These are phyloP conservation scores for Sebastiscus albofasciatus DNA, from an alignment of 2,797 vertebrate genomes.

Conservation along the genomic window DNA sequence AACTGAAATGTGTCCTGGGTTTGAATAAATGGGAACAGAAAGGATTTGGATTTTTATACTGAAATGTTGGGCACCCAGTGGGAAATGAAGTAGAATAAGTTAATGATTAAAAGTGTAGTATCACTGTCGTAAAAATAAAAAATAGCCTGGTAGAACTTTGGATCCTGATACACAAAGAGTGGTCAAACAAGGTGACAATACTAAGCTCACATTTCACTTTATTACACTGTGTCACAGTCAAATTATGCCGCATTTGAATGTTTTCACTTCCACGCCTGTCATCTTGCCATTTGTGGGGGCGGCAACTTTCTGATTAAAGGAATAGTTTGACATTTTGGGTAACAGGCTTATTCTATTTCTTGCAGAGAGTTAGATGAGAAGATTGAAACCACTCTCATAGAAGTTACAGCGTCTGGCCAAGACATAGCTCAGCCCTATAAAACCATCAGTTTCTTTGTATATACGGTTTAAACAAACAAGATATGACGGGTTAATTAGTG, in stretches of 20 bases:
- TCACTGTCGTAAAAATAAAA: constrained; percentile 36
- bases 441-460: too few species aligned
- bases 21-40: background rate
- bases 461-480: too few species aligned
- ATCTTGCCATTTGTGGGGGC: background rate
- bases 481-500: too few species aligned
- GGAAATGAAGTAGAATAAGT: constrained; percentile 1
- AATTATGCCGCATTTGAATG: background rate
- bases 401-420: background rate
- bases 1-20: background rate
- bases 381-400: background rate
- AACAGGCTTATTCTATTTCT: background rate
- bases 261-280: background rate
- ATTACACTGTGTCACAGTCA: background rate
- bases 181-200: constrained; percentile 23
- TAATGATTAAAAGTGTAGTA: constrained; percentile 55
- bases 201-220: background rate
- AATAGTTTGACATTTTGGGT: background rate
- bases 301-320: background rate
- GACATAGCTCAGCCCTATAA: background rate
- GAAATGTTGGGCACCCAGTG: background rate
- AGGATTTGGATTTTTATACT: too few species aligned
- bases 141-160: constrained; percentile 50
- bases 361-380: background rate
- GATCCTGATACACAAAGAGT: constrained; percentile 20